phyloP scores from a whole-genome alignment of 2,888 invertebrate genomes.

The Agrenia bidenticulata region DNA sequence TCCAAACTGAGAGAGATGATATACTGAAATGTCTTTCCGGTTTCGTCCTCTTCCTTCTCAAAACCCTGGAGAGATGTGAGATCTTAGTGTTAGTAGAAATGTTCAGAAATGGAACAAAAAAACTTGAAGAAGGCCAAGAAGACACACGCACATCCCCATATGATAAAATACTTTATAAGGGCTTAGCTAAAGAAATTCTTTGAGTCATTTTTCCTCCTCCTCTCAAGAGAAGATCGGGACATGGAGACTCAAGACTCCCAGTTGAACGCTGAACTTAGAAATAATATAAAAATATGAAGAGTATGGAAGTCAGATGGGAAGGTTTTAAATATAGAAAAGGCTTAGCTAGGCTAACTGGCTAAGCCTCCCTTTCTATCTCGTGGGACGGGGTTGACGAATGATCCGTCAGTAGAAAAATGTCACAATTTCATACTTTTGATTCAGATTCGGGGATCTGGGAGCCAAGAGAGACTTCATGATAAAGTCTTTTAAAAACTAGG shows the following conservation, averaged over 20 bases:
- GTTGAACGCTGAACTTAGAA: background rate
- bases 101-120: too few species aligned
- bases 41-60: conserved; percentile 11
- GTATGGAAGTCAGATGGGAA: background rate
- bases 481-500: too few species aligned
- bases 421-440: conserved; percentile 35
- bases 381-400: conserved; percentile 40
- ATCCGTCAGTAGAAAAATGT: conserved; percentile 40
- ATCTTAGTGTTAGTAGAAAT: too few species aligned
- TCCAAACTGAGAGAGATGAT: conserved; percentile 2
- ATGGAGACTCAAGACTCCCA: too few species aligned
- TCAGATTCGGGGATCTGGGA: background rate
- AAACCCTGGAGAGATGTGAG: conserved; percentile 7
- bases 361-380: conserved; percentile 22
- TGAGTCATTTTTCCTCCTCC: too few species aligned
- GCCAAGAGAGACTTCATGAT: too few species aligned
- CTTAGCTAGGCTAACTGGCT: too few species aligned
- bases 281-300: background rate
- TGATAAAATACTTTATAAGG: too few species aligned
- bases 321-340: conserved; percentile 1
- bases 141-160: too few species aligned
- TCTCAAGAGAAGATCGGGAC: too few species aligned
- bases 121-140: too few species aligned
- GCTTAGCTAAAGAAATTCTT: too few species aligned
- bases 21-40: conserved; percentile 19